Evolutionary conservation across 1,140 invertebrate species (phyloP), one percentile per base, ranked within the genome.

Genomic region (Oreohelix idahoensis): DNA sequence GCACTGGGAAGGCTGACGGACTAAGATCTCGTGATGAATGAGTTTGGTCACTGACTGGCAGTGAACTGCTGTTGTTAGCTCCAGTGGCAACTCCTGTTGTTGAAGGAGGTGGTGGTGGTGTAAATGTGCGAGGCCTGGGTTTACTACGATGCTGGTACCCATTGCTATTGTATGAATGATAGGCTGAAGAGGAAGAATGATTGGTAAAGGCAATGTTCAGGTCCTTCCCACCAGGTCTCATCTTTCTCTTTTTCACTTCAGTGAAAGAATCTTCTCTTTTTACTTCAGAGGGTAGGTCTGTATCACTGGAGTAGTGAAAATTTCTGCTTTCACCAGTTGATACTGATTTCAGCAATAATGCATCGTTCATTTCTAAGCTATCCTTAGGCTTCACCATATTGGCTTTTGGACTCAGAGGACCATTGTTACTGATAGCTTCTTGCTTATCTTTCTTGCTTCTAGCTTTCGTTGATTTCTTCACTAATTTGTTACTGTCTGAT

Each of bases 1-100:
- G 84, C 38, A 85, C 89, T 49, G 90, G 90, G 73, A 91, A 91
- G 36, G 90, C 84, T 35, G 89, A 90, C 29, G 87, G 89, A 83
- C 90, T 91, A 29, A 91, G 85, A 74, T 89, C 90, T 53, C 87
- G 71, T 51, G 73, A 79, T 39, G 71, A 58, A 1, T 71, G 63
- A 49, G 49, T 26, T 5, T 77, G 45, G 20, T 42, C 42, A n/a
- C 0, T 42, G 42, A 73, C 71, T 42, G 42, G 36, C 36, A 73
- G 71, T 10, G 36, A 73, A 73, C 29, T 29, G 23, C n/a, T 32
- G 17, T 5, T 66, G 29, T 17, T 32, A 13, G 8, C 29, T 32
- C 4, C n/a, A 8, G n/a, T 66, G 32, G 20, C 20, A 17, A 51
- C 45, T 35, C 38, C 38, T 32, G 23, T 26, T 26, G 71, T 11